Evolutionary conservation across 2,113 vertebrate species (phyloP), one percentile per base, ranked within the genome.

Genomic region (Edolisoma coerulescens): DNA sequence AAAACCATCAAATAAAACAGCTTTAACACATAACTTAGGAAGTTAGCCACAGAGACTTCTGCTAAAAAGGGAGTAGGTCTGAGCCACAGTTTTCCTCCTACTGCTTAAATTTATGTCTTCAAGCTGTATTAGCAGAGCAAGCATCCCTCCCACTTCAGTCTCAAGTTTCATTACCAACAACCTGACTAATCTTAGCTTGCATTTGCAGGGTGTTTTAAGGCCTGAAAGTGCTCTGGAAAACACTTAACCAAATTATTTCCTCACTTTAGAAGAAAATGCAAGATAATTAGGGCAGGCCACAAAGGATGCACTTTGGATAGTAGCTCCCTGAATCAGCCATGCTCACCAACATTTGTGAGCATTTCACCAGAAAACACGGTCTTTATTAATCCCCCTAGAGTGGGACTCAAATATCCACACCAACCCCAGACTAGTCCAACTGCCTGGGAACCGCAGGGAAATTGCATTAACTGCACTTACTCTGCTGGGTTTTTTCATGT

Each of bases 201-300:
- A 5, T 73, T 85, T 63, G 14, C 35, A 57, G 53, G 57, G 42
- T n/a, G 13, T 30, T 90, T 61, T 37, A 20, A 78, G 26, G 27
- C 30, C 64, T 76, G 18, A 13, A 71, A 85, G 49, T 23, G 45
- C 57, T 73, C 26, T 65, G 67, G 42, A 73, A 95, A 88, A 77
- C 17, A 69, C 41, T 53, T 49, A 41, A 74, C 33, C n/a, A 68
- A 33, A 60, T 71, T 30, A 64, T 59, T 87, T 78, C 76, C 65
- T n/a, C 10, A 1, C 33, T 87, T 50, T 33, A 47, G 65, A 82
- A 70, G 73, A 81, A 94, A 91, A 92, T 2, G 12, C 57, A 42
- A 21, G 56, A 75, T 84, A 95, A 97, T 89, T 71, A 92, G 87
- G 87, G 63, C 65, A 91, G 49, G 69, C 69, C 76, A 89, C 84